Conservation (phyloP, 2,113 vertebrate genomes). For the Percina caprodes region DNA sequence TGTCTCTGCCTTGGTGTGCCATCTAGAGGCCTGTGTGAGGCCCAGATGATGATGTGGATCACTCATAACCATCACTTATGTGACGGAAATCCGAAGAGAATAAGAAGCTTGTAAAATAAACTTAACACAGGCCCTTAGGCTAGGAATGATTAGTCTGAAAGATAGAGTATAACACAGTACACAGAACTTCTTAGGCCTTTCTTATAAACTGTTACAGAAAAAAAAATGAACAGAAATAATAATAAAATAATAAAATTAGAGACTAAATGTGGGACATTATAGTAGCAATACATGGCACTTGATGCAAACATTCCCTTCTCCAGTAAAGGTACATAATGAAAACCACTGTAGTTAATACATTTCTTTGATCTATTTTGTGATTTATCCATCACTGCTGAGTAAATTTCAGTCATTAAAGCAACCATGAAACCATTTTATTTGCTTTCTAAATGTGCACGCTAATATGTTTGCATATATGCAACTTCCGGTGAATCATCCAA, state of each 20-base stretch:
- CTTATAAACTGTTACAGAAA: not conserved
- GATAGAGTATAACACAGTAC: not conserved
- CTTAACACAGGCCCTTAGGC: not conserved
- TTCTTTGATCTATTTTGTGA: not conserved
- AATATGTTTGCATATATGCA: not conserved
- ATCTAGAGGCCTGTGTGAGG: constrained; percentile 80
- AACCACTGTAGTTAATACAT: not conserved
- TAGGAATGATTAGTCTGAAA: not conserved
- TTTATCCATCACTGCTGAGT: not conserved
- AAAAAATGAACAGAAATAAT: not conserved
- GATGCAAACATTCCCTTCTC: not conserved
- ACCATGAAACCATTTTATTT: constrained; percentile 7
- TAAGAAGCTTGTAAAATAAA: constrained; percentile 6
- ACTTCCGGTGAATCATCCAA: not conserved
- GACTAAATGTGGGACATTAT: not conserved
- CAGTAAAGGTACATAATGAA: not conserved
- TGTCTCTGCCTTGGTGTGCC: constrained; percentile 82
- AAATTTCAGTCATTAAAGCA: not conserved
- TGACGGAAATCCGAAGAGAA: constrained; percentile 12
- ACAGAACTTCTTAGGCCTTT: not conserved
- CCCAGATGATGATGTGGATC: constrained; percentile 45
- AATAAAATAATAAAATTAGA: not conserved
- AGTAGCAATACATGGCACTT: not conserved
- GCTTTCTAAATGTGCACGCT: constrained; percentile 1
- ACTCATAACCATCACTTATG: constrained; percentile 42